Percentiles rank a stretch among this genome's conserved stretches.
Conservation (phyloP, 2,113 vertebrate species). For the Hippocampus abdominalis region DNA sequence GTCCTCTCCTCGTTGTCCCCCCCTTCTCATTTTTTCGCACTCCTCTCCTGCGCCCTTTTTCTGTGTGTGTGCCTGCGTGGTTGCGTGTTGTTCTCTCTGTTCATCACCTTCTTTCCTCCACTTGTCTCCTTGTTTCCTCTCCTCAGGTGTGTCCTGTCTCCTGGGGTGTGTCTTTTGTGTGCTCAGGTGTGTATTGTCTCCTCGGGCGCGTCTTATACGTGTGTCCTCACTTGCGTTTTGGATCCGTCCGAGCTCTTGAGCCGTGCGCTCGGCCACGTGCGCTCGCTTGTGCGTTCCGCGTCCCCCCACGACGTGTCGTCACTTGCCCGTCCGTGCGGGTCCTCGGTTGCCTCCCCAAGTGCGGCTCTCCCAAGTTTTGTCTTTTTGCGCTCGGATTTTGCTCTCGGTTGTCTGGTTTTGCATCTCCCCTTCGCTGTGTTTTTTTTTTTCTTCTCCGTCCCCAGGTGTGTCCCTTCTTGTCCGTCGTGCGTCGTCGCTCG, state of each 20-base stretch:
- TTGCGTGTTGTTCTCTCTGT: not conserved
- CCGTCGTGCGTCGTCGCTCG: not conserved
- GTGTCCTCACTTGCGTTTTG: conserved; percentile 5
- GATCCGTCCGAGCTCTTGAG: not conserved
- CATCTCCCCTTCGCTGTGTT: not conserved
- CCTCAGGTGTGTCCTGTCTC: conserved; percentile 7
- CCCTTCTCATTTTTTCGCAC: too few species aligned
- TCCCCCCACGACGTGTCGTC: not conserved
- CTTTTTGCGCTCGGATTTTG: not conserved
- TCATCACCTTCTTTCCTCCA: not conserved
- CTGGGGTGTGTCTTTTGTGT: conserved; percentile 11
- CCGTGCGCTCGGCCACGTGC: too few species aligned
- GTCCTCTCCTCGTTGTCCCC: not conserved
- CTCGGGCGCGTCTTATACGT: conserved; percentile 18
- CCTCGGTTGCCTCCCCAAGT: not conserved
- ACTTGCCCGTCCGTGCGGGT: not conserved
- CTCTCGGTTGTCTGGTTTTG: not conserved
- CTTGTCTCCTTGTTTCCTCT: conserved; percentile 3
- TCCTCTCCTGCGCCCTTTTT: not conserved
- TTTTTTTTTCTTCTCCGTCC: not conserved
- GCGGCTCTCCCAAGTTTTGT: not conserved
- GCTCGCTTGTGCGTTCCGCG: not conserved
- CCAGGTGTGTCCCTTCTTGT: not conserved
- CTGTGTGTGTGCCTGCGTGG: not conserved
- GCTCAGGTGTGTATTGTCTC: conserved; percentile 6